Percentiles rank a stretch among this genome's conserved stretches.
Evolutionary conservation across 2,113 vertebrate species (phyloP).

Genomic region (Amazona vittata): DNA sequence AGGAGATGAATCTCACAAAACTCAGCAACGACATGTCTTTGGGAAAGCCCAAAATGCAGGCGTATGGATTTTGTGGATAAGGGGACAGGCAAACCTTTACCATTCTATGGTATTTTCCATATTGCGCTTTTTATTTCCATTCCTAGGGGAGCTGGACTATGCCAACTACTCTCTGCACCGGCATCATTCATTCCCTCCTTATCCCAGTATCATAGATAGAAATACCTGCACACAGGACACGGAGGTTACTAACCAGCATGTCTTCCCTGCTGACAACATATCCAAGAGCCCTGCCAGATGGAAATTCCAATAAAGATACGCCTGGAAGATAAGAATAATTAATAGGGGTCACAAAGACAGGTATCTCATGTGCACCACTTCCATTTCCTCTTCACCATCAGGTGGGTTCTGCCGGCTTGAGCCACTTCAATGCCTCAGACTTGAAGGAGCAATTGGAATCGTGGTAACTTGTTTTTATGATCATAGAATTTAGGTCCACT

Average conservation of each 20-base stretch:
- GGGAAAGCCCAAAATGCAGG: background rate
- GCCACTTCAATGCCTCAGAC: background rate
- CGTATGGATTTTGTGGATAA: background rate
- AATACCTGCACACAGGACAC: background rate
- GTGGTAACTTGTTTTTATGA: background rate
- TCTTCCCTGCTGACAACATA: background rate
- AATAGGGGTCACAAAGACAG: background rate
- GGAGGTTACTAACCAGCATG: background rate
- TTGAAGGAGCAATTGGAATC: background rate
- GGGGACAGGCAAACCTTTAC: background rate
- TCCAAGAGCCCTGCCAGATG: background rate
- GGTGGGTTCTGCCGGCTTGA: background rate
- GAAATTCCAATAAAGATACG: background rate
- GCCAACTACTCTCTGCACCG: background rate
- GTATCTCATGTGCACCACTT: background rate
- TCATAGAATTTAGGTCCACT: background rate
- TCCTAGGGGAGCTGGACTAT: background rate
- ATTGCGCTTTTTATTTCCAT: background rate
- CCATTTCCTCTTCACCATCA: background rate
- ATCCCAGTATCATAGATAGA: background rate
- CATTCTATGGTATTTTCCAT: background rate
- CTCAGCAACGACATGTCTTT: background rate
- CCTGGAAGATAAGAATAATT: background rate
- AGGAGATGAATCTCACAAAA: background rate
- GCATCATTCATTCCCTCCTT: background rate